Evolutionary conservation across 2,888 invertebrate genomes (phyloP), one percentile per base, ranked within the genome.

Genomic region (Hydrotaea diabolus): DNA sequence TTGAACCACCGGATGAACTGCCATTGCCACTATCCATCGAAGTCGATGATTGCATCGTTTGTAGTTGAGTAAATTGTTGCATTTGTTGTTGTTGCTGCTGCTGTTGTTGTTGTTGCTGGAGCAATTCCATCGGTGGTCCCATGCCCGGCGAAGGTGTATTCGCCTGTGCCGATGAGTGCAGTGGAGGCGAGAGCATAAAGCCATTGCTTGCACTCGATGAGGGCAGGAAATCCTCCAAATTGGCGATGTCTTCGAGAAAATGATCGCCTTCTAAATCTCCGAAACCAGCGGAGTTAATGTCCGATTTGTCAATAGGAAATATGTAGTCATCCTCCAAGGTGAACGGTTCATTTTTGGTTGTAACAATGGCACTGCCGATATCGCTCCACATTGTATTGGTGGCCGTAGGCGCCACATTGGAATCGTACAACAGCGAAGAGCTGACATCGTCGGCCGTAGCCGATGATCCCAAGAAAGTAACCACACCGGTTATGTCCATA

Each of bases 251-350:
- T 90, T 96, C 96, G 59, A 93, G 91, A 59, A 97, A 93, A 46
- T 95, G 96, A 87, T 97, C 97, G 86, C 97, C 97, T 88, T 97
- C 97, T 74, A 98, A 92, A 91, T 97, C 97, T 0, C 97, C 96
- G 77, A 98, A 93, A 85, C 97, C 97, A 0, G 97, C 96, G 3
- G 96, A 89, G 92, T 96, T 95, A 88, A 97, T 96, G 93, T 97
- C 97, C 53, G 96, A 95, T 92, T 97, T 96, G 91, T 97, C 97
- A 77, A 97, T 96, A 94, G 97, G 95, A 91, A 97, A 97, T 88
- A 97, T 97, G 90, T 97, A 97, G 90, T 97, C 97, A 90, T 97
- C 97, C 89, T 97, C 97, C 95, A 96, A 95, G 91, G 95, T 95
- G 88, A 96, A 95, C 13, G 95, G 93, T 88, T 95, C 95, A 72